Percentiles rank a stretch among this genome's conserved stretches.
These are phyloP conservation scores for Muscina levida DNA, from an alignment of 2,888 invertebrate species.

Conservation along the genomic window DNA sequence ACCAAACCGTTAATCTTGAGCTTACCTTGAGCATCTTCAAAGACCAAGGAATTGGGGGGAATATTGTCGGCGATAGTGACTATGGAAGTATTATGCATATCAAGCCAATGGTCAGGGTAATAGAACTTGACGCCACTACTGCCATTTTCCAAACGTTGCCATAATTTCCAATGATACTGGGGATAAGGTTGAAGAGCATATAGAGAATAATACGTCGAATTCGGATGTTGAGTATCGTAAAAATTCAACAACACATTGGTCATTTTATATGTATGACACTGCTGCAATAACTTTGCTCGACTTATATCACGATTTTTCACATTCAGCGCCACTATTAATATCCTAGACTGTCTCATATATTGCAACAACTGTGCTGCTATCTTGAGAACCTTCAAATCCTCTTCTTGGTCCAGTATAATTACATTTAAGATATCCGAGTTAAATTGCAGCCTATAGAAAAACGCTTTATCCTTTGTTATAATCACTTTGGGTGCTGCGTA, in stretches of 20 bases:
- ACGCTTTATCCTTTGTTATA: neutral
- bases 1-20: constrained; percentile 67
- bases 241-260: too few relatives aligned
- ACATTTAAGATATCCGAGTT: constrained; percentile 39
- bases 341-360: constrained; percentile 39
- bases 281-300: neutral
- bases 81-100: constrained; percentile 55
- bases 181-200: constrained; percentile 47
- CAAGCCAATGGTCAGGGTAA: constrained; percentile 12
- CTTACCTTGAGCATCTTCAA: constrained; percentile 50
- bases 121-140: neutral
- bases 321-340: constrained; percentile 39
- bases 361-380: neutral
- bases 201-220: too few relatives aligned
- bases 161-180: neutral
- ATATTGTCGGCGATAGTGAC: constrained; percentile 67
- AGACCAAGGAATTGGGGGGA: constrained; percentile 67
- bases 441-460: constrained; percentile 32
- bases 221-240: too few relatives aligned
- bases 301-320: neutral
- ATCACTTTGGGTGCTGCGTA: constrained; percentile 36
- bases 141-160: neutral
- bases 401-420: constrained; percentile 33
- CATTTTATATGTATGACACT: constrained; percentile 25
- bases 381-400: neutral